Conservation (phyloP, 2,113 vertebrate genomes). For the Meriones unguiculatus region DNA sequence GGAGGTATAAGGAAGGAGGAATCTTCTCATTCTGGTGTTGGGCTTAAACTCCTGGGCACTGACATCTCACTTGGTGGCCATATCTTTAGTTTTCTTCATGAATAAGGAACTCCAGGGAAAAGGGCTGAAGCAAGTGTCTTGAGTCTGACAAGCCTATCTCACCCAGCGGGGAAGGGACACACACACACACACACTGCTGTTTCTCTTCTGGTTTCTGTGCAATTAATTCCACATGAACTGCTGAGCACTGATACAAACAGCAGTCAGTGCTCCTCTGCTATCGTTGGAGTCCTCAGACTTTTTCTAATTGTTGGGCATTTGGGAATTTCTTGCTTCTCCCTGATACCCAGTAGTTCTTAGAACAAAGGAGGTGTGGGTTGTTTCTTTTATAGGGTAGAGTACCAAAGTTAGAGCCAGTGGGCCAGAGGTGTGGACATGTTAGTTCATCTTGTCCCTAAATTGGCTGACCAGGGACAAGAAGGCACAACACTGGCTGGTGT, state of each 20-base stretch:
- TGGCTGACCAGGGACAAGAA: not conserved
- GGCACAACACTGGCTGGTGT: not conserved
- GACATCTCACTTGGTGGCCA: not conserved
- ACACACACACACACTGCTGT: not conserved
- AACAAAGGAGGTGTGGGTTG: not conserved
- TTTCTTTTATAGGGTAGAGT: not conserved
- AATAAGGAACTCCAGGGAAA: not conserved
- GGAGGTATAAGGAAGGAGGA: not conserved
- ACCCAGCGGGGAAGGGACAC: not conserved
- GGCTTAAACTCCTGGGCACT: not conserved
- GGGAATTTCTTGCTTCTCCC: not conserved
- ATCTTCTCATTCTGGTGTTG: not conserved
- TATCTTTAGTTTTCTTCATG: not conserved
- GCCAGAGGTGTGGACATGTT: not conserved
- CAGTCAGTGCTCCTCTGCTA: too few relatives aligned
- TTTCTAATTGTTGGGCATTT: not conserved
- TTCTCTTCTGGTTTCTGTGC: not conserved
- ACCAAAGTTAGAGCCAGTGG: not conserved
- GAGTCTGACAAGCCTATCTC: not conserved
- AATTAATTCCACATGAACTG: not conserved
- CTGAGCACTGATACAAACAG: fast-evolving
- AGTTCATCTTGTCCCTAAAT: not conserved
- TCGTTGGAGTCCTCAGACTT: not conserved
- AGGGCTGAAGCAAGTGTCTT: not conserved
- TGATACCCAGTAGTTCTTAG: not conserved